phyloP scores from a whole-genome alignment of 2,888 invertebrate species.

The Heliconius ethilla region DNA sequence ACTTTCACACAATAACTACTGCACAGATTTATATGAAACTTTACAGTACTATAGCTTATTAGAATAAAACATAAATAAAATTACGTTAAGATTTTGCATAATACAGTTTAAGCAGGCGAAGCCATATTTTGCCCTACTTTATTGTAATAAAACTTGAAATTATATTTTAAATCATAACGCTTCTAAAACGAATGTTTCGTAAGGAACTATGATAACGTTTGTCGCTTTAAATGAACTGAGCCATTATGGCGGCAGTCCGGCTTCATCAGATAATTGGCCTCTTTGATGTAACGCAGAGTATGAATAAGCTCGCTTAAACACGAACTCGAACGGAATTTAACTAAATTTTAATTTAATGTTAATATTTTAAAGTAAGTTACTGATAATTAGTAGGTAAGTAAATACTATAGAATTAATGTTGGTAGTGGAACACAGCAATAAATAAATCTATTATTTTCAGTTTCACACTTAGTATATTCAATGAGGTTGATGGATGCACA shows the following conservation, averaged over 20 bases:
- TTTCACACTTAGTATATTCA: slow-evolving; percentile 6
- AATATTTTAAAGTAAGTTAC: background rate
- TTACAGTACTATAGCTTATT: too few relatives aligned
- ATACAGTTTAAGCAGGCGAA: too few relatives aligned
- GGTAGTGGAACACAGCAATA: background rate
- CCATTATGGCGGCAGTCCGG: slow-evolving; percentile 14
- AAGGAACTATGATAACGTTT: background rate
- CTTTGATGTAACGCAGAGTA: slow-evolving; percentile 24
- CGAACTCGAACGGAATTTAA: slow-evolving; percentile 11
- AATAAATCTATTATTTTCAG: background rate
- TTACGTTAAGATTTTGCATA: too few relatives aligned
- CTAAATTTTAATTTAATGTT: slow-evolving; percentile 8
- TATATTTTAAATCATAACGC: background rate
- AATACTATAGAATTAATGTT: background rate
- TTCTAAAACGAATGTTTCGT: background rate
- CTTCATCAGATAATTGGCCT: slow-evolving; percentile 30
- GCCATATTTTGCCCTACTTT: background rate
- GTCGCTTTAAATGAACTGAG: background rate
- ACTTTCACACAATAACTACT: too few relatives aligned
- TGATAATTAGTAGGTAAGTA: background rate
- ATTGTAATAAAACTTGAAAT: background rate
- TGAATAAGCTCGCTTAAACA: slow-evolving; percentile 23
- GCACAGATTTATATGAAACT: too few relatives aligned
- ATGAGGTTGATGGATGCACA: slow-evolving; percentile 14
- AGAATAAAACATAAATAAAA: too few relatives aligned